phyloP scores from a whole-genome alignment of 2,113 vertebrate genomes.

The Vicugna pacos region DNA sequence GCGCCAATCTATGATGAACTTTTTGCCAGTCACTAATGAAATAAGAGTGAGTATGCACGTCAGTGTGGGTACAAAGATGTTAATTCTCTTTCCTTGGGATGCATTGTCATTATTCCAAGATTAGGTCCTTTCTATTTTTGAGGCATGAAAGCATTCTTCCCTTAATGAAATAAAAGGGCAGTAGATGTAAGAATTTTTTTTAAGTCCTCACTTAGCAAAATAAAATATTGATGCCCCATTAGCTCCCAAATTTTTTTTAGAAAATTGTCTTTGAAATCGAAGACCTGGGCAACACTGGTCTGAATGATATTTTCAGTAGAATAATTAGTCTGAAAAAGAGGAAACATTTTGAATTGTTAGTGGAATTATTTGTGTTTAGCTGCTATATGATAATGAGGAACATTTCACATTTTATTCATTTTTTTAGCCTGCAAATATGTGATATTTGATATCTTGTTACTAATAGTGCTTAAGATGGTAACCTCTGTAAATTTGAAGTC shows the following conservation, averaged over 20 bases:
- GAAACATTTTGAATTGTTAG: background rate
- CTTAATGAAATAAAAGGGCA: background rate
- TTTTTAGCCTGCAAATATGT: background rate
- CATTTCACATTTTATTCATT: background rate
- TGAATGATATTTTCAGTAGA: background rate
- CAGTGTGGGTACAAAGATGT: background rate
- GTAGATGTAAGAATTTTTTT: background rate
- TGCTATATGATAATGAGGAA: background rate
- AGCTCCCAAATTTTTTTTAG: background rate
- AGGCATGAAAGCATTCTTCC: background rate
- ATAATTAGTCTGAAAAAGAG: background rate
- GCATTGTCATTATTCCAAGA: background rate
- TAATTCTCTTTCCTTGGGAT: background rate
- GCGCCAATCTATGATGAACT: background rate
- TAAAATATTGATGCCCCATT: background rate
- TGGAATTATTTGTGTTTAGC: background rate
- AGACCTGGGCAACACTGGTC: background rate
- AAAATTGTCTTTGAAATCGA: constrained; percentile 46
- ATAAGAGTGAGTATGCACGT: background rate
- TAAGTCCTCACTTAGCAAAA: background rate
- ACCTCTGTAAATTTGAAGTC: background rate
- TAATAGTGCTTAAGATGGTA: background rate
- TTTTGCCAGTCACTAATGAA: background rate
- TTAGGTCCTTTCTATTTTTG: background rate
- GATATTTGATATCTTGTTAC: background rate